Percentiles rank a stretch among this genome's conserved stretches.
Evolutionary conservation across 2,888 invertebrate genomes (phyloP).

Genomic region (Margaritifera margaritifera): DNA sequence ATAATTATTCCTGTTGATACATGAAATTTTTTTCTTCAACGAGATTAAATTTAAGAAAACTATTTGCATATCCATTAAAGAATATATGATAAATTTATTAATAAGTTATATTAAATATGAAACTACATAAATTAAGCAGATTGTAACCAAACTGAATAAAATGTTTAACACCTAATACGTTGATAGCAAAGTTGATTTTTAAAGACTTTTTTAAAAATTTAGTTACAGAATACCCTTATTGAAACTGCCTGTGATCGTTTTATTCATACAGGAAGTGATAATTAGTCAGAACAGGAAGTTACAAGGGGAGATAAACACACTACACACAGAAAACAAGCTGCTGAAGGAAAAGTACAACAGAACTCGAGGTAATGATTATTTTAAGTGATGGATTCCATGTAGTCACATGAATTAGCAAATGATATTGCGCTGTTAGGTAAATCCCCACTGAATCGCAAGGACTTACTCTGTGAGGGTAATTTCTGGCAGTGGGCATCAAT

Average conservation of each 20-base stretch:
- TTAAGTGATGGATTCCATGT: not conserved
- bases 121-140: too few relatives aligned
- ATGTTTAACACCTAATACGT: not conserved
- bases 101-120: not conserved
- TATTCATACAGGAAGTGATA: constrained; percentile 53
- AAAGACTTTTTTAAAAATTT: too few relatives aligned
- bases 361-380: constrained; percentile 46
- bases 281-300: constrained; percentile 64
- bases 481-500: too few relatives aligned
- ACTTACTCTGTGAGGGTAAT: too few relatives aligned
- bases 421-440: too few relatives aligned
- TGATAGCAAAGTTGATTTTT: not conserved
- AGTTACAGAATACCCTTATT: not conserved
- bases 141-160: not conserved
- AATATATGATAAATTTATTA: not conserved
- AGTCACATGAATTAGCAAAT: too few relatives aligned
- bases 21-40: not conserved
- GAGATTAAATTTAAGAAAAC: too few relatives aligned
- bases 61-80: not conserved
- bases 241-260: not conserved
- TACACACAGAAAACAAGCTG: constrained; percentile 64
- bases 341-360: constrained; percentile 66
- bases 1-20: not conserved
- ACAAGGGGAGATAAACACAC: constrained; percentile 60
- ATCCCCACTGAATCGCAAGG: too few relatives aligned